phyloP scores from a whole-genome alignment of 2,797 vertebrate species.

The Sebastes umbrosus region DNA sequence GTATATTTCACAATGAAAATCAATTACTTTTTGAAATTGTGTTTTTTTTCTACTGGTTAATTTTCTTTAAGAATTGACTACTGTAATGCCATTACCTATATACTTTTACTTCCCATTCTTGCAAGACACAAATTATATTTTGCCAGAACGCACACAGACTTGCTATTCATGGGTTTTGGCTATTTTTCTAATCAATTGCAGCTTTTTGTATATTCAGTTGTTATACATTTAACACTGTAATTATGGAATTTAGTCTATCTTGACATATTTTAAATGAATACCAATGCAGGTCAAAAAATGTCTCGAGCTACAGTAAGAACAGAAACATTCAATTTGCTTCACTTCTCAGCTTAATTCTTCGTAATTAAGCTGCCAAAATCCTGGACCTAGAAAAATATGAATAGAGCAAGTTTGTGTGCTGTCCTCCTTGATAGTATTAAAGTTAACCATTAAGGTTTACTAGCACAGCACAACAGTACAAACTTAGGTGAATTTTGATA shows the following conservation, averaged over 20 bases:
- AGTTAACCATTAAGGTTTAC: not conserved
- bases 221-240: not conserved
- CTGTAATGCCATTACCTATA: not conserved
- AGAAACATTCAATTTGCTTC: not conserved
- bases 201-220: not conserved
- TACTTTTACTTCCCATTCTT: slow-evolving; percentile 22
- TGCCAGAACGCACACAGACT: slow-evolving; percentile 18
- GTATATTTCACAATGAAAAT: slow-evolving; percentile 2
- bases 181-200: not conserved
- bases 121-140: not conserved
- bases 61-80: not conserved
- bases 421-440: not conserved
- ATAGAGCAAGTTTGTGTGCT: slow-evolving; percentile 27
- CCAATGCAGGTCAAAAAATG: not conserved
- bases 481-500: not conserved
- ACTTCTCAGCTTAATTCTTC: not conserved
- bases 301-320: not conserved
- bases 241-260: not conserved
- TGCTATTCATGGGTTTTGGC: not conserved
- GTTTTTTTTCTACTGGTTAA: not conserved
- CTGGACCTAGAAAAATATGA: not conserved
- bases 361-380: not conserved
- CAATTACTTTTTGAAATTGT: not conserved
- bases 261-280: not conserved
- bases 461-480: not conserved